phyloP scores from a whole-genome alignment of 2,113 vertebrate genomes.

The Ptilorrhoa leucosticta region DNA sequence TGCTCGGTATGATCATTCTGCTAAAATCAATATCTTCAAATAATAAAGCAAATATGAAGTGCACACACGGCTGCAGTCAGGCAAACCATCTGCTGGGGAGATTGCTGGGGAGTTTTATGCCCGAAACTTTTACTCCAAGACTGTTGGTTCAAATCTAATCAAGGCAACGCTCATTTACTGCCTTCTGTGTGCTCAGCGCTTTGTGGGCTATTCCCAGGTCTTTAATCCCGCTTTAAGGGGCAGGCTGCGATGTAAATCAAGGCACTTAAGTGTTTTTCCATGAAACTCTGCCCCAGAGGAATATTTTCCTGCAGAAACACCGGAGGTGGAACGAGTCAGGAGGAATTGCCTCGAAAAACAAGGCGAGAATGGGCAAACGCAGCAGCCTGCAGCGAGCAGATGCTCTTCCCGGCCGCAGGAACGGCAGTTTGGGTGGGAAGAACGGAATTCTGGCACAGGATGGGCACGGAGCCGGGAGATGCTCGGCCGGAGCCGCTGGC shows the following conservation, averaged over 20 bases:
- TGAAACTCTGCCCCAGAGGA: background rate
- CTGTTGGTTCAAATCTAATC: background rate
- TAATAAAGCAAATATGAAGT: background rate
- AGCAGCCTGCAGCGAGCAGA: background rate
- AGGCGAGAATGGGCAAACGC: background rate
- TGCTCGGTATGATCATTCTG: background rate
- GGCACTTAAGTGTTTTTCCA: background rate
- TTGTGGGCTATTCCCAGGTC: background rate
- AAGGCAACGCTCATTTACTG: background rate
- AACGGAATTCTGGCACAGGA: background rate
- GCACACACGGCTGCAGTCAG: background rate
- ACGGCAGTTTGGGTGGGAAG: accelerated
- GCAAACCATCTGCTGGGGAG: background rate
- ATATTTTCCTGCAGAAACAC: background rate
- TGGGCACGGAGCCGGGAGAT: background rate
- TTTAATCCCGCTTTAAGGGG: background rate
- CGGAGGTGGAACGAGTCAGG: background rate
- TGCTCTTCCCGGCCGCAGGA: background rate
- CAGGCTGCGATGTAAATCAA: background rate
- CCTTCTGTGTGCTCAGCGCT: background rate
- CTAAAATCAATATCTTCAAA: constrained; percentile 28
- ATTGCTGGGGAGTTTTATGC: background rate
- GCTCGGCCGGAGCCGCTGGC: background rate
- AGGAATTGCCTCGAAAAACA: background rate
- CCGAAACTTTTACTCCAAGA: background rate